Conservation (phyloP, 1,140 invertebrate genomes). For the Ips nitidus region DNA sequence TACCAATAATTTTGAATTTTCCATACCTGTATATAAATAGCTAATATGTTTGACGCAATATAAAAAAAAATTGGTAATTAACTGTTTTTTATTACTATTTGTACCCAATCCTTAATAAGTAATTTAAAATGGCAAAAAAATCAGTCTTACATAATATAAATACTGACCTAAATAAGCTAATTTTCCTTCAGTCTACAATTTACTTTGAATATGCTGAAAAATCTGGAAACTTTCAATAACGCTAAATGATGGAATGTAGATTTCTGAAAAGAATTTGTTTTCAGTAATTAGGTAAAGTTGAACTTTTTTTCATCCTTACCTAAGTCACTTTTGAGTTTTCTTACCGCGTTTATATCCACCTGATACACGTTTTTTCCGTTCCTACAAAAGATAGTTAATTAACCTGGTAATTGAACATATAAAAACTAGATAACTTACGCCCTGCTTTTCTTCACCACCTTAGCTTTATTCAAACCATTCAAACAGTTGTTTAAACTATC, state of each 20-base stretch:
- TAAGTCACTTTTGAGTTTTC: slow-evolving; percentile 28
- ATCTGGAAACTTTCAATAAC: slow-evolving; percentile 28
- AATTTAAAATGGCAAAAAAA: not conserved
- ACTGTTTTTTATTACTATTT: no score
- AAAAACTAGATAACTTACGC: slow-evolving; percentile 46
- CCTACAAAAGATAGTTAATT: slow-evolving; percentile 28
- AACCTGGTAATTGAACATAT: not conserved
- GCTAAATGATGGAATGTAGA: slow-evolving; percentile 28
- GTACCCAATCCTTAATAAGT: not conserved
- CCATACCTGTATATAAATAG: no score
- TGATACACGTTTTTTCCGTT: slow-evolving; percentile 32
- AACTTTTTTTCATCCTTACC: slow-evolving; percentile 23
- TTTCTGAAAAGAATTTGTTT: slow-evolving; percentile 29
- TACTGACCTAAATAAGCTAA: no score
- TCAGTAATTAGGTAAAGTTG: not conserved
- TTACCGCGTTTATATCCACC: slow-evolving; percentile 29
- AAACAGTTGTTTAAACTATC: slow-evolving; percentile 57
- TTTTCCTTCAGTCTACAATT: slow-evolving; percentile 11
- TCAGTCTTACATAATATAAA: no score
- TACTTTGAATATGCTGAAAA: slow-evolving; percentile 27
- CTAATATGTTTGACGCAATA: no score
- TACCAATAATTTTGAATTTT: no score
- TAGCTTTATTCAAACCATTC: slow-evolving; percentile 48
- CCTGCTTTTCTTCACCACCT: slow-evolving; percentile 48
- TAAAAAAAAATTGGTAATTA: no score